phyloP scores from a whole-genome alignment of 2,797 vertebrate genomes.

The Channa striata region DNA sequence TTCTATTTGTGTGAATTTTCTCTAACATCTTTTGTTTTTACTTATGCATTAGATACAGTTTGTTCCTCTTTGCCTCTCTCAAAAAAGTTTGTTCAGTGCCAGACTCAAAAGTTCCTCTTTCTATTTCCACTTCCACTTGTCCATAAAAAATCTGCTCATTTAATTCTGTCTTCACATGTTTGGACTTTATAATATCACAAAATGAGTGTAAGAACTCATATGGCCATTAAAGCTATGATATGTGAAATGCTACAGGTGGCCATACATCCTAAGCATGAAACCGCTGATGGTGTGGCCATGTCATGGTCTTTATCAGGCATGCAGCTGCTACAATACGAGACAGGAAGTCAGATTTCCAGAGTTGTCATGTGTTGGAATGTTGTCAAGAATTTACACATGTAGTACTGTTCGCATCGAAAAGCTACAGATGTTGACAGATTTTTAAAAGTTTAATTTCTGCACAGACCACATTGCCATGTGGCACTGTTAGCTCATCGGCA shows the following conservation, averaged over 20 bases:
- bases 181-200: neutral
- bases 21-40: neutral
- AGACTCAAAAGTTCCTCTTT: conserved; percentile 11
- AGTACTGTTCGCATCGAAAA: conserved; percentile 22
- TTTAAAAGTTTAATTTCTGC: neutral
- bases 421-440: neutral
- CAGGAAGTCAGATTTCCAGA: conserved; percentile 3
- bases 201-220: neutral
- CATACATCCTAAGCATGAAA: conserved; percentile 32
- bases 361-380: conserved; percentile 33
- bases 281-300: conserved; percentile 32
- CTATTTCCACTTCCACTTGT: conserved; percentile 27
- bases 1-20: neutral
- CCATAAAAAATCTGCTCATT: conserved; percentile 26
- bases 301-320: conserved; percentile 3
- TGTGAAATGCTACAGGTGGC: conserved; percentile 5
- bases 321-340: conserved; percentile 35
- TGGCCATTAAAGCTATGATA: neutral
- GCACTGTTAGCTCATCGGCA: neutral
- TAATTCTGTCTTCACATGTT: conserved; percentile 6
- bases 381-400: conserved; percentile 23
- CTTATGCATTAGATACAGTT: neutral
- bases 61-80: neutral
- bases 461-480: neutral
- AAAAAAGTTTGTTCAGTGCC: conserved; percentile 31